These are phyloP conservation scores for Orthonevra nobilis DNA, from an alignment of 2,888 invertebrate species.

Conservation along the genomic window DNA sequence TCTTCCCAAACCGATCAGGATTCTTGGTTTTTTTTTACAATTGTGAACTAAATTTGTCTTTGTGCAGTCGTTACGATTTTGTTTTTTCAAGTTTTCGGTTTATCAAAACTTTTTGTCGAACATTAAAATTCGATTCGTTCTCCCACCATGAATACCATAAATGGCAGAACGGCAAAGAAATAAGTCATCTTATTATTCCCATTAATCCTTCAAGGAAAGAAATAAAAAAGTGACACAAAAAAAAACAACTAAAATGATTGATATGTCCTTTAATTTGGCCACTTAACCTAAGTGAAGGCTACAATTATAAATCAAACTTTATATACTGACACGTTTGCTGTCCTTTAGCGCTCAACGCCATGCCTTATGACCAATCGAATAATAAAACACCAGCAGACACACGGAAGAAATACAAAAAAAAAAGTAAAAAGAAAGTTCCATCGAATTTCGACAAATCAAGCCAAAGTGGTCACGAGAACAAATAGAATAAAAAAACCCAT, in stretches of 20 bases:
- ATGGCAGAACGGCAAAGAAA: conserved; percentile 8
- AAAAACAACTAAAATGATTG: conserved; percentile 41
- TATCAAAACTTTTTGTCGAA: too few relatives aligned
- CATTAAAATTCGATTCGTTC: too few relatives aligned
- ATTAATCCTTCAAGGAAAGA: conserved; percentile 19
- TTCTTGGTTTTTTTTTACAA: too few relatives aligned
- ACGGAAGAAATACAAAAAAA: conserved; percentile 5
- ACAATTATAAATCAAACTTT: conserved; percentile 68
- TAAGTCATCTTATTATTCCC: conserved; percentile 34
- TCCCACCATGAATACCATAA: too few relatives aligned
- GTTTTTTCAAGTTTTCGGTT: too few relatives aligned
- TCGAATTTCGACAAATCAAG: conserved; percentile 65
- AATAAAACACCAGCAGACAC: conserved; percentile 33
- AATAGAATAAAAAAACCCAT: too few relatives aligned
- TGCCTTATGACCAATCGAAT: neutral
- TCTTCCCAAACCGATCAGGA: too few relatives aligned
- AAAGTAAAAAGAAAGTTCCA: conserved; percentile 7
- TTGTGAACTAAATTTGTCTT: too few relatives aligned
- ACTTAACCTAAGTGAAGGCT: conserved; percentile 64
- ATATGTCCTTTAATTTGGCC: conserved; percentile 60
- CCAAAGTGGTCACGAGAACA: conserved; percentile 54
- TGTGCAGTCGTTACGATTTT: too few relatives aligned
- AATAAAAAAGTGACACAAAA: conserved; percentile 1
- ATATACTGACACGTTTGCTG: conserved; percentile 61
- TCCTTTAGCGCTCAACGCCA: conserved; percentile 20